phyloP scores from a whole-genome alignment of 2,113 vertebrate species.

The Ranitomeya imitator region DNA sequence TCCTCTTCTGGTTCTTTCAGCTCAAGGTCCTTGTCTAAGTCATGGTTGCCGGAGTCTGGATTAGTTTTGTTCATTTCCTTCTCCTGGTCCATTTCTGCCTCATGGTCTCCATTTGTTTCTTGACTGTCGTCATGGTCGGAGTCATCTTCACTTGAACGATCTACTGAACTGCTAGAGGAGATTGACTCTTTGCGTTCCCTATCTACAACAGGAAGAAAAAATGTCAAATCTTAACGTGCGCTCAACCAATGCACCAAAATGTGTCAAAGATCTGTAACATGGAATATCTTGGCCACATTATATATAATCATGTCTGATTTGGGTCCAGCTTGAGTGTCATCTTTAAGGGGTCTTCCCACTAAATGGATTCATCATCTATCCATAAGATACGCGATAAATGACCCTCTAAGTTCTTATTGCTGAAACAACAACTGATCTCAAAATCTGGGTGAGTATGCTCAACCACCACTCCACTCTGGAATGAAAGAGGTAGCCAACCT shows the following conservation, averaged over 20 bases:
- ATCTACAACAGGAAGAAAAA: conserved; percentile 63
- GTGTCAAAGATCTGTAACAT: neutral
- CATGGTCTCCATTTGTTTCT: conserved; percentile 8
- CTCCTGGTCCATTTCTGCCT: neutral
- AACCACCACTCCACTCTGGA: no score
- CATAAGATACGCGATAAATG: no score
- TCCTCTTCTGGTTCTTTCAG: neutral
- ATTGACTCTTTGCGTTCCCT: conserved; percentile 60
- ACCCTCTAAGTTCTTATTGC: no score
- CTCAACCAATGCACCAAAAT: neutral
- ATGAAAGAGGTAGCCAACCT: no score
- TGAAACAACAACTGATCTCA: no score
- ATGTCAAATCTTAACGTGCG: conserved; percentile 1
- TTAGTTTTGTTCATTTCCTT: neutral
- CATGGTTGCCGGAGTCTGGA: neutral
- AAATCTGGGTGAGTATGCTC: no score
- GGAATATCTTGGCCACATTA: neutral
- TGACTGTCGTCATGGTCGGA: conserved; percentile 48
- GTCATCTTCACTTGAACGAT: conserved; percentile 70
- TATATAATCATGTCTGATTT: neutral
- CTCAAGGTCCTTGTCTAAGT: neutral
- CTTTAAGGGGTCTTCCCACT: neutral
- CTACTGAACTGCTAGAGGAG: conserved; percentile 67
- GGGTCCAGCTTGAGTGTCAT: neutral
- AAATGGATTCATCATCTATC: no score